These are phyloP conservation scores for Drosophila nr. perissopoda DNA, from an alignment of 2,888 invertebrate species.

Conservation along the genomic window DNA sequence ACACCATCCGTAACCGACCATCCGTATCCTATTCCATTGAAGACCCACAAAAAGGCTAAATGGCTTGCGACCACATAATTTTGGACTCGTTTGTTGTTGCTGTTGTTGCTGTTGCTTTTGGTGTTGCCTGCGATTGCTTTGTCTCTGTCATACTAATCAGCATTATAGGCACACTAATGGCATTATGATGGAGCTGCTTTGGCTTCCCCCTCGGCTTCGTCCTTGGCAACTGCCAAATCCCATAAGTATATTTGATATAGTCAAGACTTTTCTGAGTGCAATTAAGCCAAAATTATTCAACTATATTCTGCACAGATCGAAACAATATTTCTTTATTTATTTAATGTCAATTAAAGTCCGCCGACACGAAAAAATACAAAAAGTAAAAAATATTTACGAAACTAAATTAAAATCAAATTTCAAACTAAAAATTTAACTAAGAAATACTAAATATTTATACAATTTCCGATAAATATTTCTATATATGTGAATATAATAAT, in stretches of 20 bases:
- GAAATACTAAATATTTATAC: no score
- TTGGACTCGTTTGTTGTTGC: constrained; percentile 47
- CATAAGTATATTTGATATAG: constrained; percentile 13
- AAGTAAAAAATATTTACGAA: no score
- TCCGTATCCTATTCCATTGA: background rate
- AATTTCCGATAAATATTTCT: no score
- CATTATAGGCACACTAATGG: constrained; percentile 55
- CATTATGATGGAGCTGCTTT: constrained; percentile 45
- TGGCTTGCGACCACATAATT: constrained; percentile 62
- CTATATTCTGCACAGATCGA: no score
- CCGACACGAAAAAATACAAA: no score
- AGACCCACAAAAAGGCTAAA: constrained; percentile 40
- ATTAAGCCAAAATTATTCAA: background rate
- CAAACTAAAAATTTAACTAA: no score
- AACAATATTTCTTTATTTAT: no score
- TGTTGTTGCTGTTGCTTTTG: constrained; percentile 52
- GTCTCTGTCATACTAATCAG: constrained; percentile 56
- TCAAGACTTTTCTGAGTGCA: background rate
- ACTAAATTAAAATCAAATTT: no score
- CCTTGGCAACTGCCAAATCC: constrained; percentile 2
- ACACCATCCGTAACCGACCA: constrained; percentile 6
- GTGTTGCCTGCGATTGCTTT: constrained; percentile 40
- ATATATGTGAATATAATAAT: no score
- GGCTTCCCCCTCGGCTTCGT: background rate
- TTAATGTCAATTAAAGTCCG: no score